Evolutionary conservation across 2,888 invertebrate genomes (phyloP), one percentile per base, ranked within the genome.

Genomic region (Lycophotia porphyrea): DNA sequence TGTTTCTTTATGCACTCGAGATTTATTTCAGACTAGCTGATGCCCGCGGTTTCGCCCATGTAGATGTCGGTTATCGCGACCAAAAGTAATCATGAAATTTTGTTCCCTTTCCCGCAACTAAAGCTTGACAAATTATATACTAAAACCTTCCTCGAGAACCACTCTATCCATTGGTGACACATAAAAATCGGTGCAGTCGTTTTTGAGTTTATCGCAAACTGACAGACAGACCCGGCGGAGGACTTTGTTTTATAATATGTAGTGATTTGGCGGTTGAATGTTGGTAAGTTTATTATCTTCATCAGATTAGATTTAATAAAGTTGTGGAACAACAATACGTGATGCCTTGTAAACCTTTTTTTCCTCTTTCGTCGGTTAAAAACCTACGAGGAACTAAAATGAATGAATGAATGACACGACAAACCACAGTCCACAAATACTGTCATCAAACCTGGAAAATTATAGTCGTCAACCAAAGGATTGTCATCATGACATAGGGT

Each of bases 401-500:
- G 5, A 18, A n/a, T n/a, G n/a, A 55, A 24, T 31, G 0, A 44
- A 44, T 78, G 24, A 34, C 24, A 24, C 27, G 13, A 47, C 39
- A 49, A 64, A 49, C 71, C 60, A 34, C 55, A 31, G 15, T 15
- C 27, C 1, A 27, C 34, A 36, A 44, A 70, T 64, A 13, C 24
- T 31, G 55, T 47, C 39, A 34, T 8, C 7, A 71, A n/a, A 42
- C 24, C 42, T 44, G 58, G 78, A 9, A 66, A 78, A 44, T 61
- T 58, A 5, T 15, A 18, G 44, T 27, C 15, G 66, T 74, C 52
- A 69, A 15, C 36, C 31, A 58, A 64, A 49, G 44, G 3, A 36
- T 24, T 18, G 49, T 67, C 61, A 71, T 36, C 31, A 71, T 68
- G 49, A 80, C 63, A 61, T 21, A 52, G 34, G 39, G 21, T 7